These are phyloP conservation scores for Gymnarchus niloticus DNA, from an alignment of 2,113 vertebrate genomes.

Conservation along the genomic window DNA sequence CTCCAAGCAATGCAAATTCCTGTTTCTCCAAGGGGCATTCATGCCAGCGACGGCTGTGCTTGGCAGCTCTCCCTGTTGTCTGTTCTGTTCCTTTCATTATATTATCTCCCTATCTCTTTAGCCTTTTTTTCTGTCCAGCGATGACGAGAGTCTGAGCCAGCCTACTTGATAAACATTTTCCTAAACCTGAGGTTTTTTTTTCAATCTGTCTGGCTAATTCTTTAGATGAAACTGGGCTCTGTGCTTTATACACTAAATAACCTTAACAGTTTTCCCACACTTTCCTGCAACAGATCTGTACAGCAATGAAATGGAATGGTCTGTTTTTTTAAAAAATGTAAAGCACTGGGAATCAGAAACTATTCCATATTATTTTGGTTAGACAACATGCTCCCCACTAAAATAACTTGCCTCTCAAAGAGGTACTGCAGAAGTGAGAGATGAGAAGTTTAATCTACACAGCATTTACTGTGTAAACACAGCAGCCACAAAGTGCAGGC, in stretches of 20 bases:
- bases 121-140: neutral
- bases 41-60: neutral
- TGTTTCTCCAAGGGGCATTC: neutral
- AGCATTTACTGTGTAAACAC: neutral
- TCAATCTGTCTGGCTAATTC: neutral
- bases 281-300: neutral
- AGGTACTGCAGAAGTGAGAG: neutral
- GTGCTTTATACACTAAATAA: neutral
- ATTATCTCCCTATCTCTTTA: neutral
- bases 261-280: neutral
- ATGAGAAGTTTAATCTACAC: neutral
- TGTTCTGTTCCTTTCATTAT: neutral
- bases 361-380: neutral
- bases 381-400: neutral
- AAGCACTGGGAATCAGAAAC: neutral
- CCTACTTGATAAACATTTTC: slow-evolving; percentile 2
- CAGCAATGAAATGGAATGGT: neutral
- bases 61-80: neutral
- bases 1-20: neutral
- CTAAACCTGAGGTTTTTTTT: too few species aligned
- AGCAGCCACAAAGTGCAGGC: neutral
- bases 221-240: neutral
- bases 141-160: neutral
- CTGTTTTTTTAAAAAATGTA: too few species aligned
- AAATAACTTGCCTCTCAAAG: neutral